Conservation (phyloP, 2,113 vertebrate species). For the Sinocyclocheilus anophthalmus region DNA sequence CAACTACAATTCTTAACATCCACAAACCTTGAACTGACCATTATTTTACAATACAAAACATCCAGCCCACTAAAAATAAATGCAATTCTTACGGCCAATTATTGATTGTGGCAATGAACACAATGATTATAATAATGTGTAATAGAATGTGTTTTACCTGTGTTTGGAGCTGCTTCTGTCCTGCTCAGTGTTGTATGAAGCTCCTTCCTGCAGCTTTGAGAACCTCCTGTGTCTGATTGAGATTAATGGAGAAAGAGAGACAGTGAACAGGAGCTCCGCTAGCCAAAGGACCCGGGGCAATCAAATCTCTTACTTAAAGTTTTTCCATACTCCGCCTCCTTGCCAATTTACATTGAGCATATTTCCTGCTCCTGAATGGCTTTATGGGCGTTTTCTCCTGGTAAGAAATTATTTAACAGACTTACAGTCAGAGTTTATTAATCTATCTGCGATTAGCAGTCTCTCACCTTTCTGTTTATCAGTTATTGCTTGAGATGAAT, state of each 20-base stretch:
- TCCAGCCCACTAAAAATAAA: background rate
- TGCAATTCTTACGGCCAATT: background rate
- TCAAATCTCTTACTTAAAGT: constrained; percentile 71
- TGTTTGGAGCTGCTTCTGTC: constrained; percentile 49
- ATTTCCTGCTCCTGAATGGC: background rate
- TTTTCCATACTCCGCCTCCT: constrained; percentile 53
- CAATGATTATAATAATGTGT: background rate
- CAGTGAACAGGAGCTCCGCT: constrained; percentile 58
- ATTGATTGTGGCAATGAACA: background rate
- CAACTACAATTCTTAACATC: background rate
- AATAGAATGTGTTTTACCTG: constrained; percentile 61
- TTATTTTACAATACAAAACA: background rate
- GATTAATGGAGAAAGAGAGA: constrained; percentile 36
- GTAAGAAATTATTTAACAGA: background rate
- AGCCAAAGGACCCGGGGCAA: constrained; percentile 67
- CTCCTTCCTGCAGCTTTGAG: constrained; percentile 63
- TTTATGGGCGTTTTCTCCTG: background rate
- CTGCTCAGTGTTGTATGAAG: constrained; percentile 59
- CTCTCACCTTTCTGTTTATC: background rate
- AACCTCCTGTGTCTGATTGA: constrained; percentile 53
- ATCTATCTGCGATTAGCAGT: background rate
- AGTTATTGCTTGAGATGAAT: background rate
- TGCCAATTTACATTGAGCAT: constrained; percentile 29
- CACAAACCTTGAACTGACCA: background rate
- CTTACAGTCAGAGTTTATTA: background rate